Base-by-base conservation (phyloP, 1,140 invertebrate species). In the Diabrotica virgifera region DNA sequence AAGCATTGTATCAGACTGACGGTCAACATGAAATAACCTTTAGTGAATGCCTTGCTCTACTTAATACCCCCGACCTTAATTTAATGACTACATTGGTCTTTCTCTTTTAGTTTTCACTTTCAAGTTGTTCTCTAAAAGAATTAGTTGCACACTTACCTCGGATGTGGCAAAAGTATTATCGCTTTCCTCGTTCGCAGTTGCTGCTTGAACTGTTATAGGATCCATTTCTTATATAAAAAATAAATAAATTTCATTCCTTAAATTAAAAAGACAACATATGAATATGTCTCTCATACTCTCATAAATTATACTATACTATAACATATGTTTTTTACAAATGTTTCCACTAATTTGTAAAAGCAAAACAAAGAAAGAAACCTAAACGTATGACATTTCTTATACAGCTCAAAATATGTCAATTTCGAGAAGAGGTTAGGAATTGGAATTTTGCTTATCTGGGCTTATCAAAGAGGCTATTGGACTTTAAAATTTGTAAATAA, bases 1-100 rank as follows among this genome's bases (percentile, higher is more conserved):
- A 67, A 71, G 66, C 72, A 73, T 73, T 12, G 6, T 67, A 40
- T 12, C 36, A n/a, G 36, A n/a, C 35, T 40, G 55, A 52, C 46
- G 58, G 38, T 50, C 24, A 12, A 35, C n/a, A 14, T 59, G n/a
- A 36, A 37, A 62, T 50, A 62, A 62, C 36, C 37, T 36, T 52
- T 13, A 12, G 36, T 38, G 35, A 62, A 54, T 37, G 52, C 52
- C 60, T 62, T 54, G 60, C 52, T 62, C 60, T 40, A 62, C 60
- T 62, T 62, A 54, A 54, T 52, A 52, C 10, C 36, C 35, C 52
- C 52, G 60, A 62, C 60, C 60, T 62, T 46, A 54, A 13, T 58
- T 58, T 58, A 14, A n/a, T 11, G 35, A 12, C 11, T 52, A 35
- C 10, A 37, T 12, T 54, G 10, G 11, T 36, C 35, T 62, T 36